A percentile compares a stretch with the other conserved stretches of the same genome.
These are phyloP conservation scores for Danio albolineatus DNA, from an alignment of 2,797 vertebrate genomes.

Conservation along the genomic window DNA sequence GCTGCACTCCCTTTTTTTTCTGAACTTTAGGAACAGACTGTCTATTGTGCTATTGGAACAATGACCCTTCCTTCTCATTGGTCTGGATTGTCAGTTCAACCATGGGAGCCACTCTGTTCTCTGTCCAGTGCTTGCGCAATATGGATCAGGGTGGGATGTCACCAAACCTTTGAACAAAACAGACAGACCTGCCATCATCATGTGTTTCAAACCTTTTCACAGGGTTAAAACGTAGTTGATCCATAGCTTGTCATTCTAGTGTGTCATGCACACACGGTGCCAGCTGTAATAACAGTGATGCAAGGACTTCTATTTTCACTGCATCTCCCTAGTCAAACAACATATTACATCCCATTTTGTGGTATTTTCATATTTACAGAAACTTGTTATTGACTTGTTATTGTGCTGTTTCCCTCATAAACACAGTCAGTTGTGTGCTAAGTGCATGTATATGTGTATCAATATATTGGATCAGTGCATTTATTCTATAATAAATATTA, in stretches of 20 bases:
- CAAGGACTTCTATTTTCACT: slow-evolving; percentile 5
- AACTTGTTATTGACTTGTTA: background rate
- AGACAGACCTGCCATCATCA: background rate
- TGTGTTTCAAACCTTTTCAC: background rate
- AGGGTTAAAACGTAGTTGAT: background rate
- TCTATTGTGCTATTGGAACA: slow-evolving; percentile 90
- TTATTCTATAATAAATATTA: no score
- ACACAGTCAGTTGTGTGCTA: no score
- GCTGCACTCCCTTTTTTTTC: slow-evolving; percentile 73
- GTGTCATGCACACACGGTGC: background rate
- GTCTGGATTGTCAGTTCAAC: slow-evolving; percentile 75
- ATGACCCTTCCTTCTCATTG: slow-evolving; percentile 83
- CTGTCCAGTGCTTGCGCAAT: slow-evolving; percentile 65
- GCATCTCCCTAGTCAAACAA: slow-evolving; percentile 1
- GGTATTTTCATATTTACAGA: background rate
- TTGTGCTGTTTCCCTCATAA: background rate
- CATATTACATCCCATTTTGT: no score
- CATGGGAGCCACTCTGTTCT: slow-evolving; percentile 72
- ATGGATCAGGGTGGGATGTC: slow-evolving; percentile 51
- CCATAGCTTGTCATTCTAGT: background rate
- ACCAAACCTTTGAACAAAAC: slow-evolving; percentile 38
- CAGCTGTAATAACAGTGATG: slow-evolving; percentile 31
- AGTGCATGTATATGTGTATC: no score
- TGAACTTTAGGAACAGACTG: slow-evolving; percentile 81
- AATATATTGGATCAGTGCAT: no score